Conservation (phyloP, 1,140 invertebrate species). For the Megalopta genalis region DNA sequence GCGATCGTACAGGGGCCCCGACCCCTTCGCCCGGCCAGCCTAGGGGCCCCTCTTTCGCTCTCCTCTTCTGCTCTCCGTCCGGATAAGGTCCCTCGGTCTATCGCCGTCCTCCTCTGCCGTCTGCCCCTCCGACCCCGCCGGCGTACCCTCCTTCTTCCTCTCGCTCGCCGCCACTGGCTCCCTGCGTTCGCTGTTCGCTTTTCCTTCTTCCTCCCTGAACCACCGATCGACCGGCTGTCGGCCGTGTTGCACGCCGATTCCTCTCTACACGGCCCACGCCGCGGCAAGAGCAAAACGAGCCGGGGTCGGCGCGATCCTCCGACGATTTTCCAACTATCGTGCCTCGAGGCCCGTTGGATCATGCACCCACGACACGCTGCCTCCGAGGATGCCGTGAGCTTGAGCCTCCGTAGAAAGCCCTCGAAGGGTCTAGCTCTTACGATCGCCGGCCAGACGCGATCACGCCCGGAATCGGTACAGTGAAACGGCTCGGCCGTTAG, state of each 20-base stretch:
- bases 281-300: slow-evolving; percentile 24
- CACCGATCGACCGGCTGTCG: not conserved
- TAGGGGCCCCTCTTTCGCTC: slow-evolving; percentile 59
- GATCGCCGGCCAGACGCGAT: too few species aligned
- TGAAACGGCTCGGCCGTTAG: too few species aligned
- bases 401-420: too few species aligned
- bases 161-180: not conserved
- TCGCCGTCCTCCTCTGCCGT: slow-evolving; percentile 33
- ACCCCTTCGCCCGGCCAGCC: slow-evolving; percentile 48
- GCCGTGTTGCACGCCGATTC: slow-evolving; percentile 25
- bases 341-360: not conserved
- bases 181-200: not conserved
- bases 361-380: not conserved
- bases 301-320: not conserved
- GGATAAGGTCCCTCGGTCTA: slow-evolving; percentile 42
- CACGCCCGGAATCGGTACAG: too few species aligned
- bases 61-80: slow-evolving; percentile 31
- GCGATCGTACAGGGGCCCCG: slow-evolving; percentile 64
- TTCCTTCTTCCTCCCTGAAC: slow-evolving; percentile 34
- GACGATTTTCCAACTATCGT: not conserved
- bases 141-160: slow-evolving; percentile 16
- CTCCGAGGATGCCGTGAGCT: too few species aligned
- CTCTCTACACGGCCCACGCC: slow-evolving; percentile 48
- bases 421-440: too few species aligned
- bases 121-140: slow-evolving; percentile 9